These are phyloP conservation scores for Scelioninae gen. 2 DNA, from an alignment of 2,888 invertebrate species.

Conservation along the genomic window DNA sequence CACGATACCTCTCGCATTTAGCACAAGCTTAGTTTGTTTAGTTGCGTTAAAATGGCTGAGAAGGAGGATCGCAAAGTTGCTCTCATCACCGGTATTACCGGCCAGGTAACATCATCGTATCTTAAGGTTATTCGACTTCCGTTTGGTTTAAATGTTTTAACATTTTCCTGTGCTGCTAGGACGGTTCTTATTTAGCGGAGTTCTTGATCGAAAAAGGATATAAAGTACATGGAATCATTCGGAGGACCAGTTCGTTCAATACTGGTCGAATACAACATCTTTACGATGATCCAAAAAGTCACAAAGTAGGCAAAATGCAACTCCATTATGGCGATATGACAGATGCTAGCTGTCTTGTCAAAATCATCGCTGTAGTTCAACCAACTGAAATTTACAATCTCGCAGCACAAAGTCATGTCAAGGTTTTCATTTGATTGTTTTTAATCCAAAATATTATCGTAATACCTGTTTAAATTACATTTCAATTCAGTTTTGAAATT, in stretches of 20 bases:
- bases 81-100: conserved; percentile 96
- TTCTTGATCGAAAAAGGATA: conserved; percentile 94
- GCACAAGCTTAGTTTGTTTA: too few relatives aligned
- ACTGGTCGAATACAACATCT: conserved; percentile 97
- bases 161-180: conserved; percentile 78
- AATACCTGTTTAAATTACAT: too few relatives aligned
- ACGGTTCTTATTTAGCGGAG: conserved; percentile 98
- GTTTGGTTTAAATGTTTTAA: not conserved
- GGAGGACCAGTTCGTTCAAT: conserved; percentile 96
- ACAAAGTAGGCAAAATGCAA: conserved; percentile 92
- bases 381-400: conserved; percentile 98
- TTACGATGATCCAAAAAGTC: conserved; percentile 92
- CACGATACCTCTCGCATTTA: too few relatives aligned
- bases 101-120: conserved; percentile 84
- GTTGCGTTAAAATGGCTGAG: conserved; percentile 66
- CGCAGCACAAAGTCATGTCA: conserved; percentile 99
- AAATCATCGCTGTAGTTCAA: conserved; percentile 85
- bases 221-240: conserved; percentile 95
- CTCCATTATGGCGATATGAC: conserved; percentile 99
- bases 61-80: conserved; percentile 81
- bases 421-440: too few relatives aligned
- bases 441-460: too few relatives aligned
- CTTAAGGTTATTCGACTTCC: not conserved
- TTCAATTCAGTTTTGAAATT: too few relatives aligned
- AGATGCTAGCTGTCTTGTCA: conserved; percentile 95